Evolutionary conservation across 53 echinoderm and acorn worm genomes (phyloP).

Genomic region (Luidia sarsii): DNA sequence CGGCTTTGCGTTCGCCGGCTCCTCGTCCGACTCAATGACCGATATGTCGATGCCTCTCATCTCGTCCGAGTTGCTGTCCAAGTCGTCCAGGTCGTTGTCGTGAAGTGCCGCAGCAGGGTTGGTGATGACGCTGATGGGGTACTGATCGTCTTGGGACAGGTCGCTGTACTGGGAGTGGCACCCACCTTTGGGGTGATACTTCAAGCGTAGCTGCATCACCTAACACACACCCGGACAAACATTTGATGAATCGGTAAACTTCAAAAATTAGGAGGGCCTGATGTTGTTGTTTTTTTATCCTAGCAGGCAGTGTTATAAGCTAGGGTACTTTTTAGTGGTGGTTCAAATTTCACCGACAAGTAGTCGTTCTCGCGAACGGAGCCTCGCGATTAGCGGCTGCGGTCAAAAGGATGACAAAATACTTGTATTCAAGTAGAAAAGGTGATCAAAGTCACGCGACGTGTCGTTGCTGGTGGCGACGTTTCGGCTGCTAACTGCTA

Average conservation of each 20-base stretch:
- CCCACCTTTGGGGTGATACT: conserved; percentile 33
- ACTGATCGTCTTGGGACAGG: conserved; percentile 17
- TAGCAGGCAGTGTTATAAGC: background rate
- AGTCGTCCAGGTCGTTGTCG: conserved; percentile 21
- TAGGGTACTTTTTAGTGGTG: too few species aligned
- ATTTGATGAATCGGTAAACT: too few species aligned
- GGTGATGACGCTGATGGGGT: conserved; percentile 40
- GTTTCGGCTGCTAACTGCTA: too few species aligned
- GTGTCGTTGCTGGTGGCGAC: too few species aligned
- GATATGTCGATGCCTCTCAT: conserved; percentile 79
- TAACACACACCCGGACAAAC: background rate
- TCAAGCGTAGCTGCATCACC: conserved; percentile 38
- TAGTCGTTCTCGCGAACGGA: too few species aligned
- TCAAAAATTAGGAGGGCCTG: too few species aligned
- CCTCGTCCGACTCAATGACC: conserved; percentile 78
- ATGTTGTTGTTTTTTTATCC: too few species aligned
- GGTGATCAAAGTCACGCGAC: too few species aligned
- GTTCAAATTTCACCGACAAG: too few species aligned
- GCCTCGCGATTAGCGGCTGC: background rate
- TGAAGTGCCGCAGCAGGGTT: conserved; percentile 37
- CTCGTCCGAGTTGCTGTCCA: conserved; percentile 68
- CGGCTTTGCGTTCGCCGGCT: conserved; percentile 11
- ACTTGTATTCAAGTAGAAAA: too few species aligned
- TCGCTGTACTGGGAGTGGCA: conserved; percentile 28
- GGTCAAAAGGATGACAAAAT: too few species aligned